Evolutionary conservation across 1,140 invertebrate genomes (phyloP).

Genomic region (Hormaphis cornu): DNA sequence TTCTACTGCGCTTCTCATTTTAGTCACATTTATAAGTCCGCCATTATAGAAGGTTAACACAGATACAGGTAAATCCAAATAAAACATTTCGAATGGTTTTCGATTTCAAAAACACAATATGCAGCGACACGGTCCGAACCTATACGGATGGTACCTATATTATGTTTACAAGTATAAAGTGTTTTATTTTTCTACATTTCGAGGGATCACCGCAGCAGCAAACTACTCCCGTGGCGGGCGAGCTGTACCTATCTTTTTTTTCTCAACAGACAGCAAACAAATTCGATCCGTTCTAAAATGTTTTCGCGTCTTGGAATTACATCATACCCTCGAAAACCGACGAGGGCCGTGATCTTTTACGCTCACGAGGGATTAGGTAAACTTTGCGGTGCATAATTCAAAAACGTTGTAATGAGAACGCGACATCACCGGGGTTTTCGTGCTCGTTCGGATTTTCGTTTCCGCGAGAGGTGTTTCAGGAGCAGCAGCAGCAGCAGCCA

Average conservation of each 20-base stretch:
- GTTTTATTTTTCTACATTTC: not conserved
- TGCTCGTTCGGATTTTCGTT: constrained; percentile 9
- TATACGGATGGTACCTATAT: too few relatives aligned
- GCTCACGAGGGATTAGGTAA: constrained; percentile 24
- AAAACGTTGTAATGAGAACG: constrained; percentile 29
- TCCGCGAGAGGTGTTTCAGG: not conserved
- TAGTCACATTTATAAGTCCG: too few relatives aligned
- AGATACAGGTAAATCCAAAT: too few relatives aligned
- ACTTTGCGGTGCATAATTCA: constrained; percentile 32
- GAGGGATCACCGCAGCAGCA: not conserved
- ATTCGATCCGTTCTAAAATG: constrained; percentile 23
- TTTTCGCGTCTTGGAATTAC: constrained; percentile 15
- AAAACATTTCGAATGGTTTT: too few relatives aligned
- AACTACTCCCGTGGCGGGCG: not conserved
- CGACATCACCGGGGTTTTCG: constrained; percentile 19
- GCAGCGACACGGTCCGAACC: too few relatives aligned
- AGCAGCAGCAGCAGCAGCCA: too few relatives aligned
- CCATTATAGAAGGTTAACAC: too few relatives aligned
- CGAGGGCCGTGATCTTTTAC: constrained; percentile 26
- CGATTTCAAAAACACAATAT: too few relatives aligned
- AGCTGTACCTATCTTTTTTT: not conserved
- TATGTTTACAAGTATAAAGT: too few relatives aligned
- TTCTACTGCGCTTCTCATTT: too few relatives aligned
- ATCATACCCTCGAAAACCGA: not conserved
- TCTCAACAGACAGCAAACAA: constrained; percentile 18